Conservation (phyloP, 2,113 vertebrate species). For the Nothoprocta perdicaria region DNA sequence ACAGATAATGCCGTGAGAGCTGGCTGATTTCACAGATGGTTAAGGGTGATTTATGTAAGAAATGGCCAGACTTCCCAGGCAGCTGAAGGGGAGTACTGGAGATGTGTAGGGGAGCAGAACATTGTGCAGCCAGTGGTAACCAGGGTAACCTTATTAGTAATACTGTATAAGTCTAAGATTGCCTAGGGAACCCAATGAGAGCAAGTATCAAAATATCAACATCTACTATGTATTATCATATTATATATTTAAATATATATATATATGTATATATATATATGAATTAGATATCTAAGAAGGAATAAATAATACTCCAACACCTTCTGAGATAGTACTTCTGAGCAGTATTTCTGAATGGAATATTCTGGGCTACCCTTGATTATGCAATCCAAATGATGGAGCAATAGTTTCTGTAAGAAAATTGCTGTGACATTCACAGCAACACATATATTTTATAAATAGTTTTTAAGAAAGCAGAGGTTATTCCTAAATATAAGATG, state of each 20-base stretch:
- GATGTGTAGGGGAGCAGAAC: not conserved
- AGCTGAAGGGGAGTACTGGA: not conserved
- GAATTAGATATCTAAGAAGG: not conserved
- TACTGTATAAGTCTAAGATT: not conserved
- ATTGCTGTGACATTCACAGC: not conserved
- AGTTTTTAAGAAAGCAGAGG: not conserved
- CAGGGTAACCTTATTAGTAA: not conserved
- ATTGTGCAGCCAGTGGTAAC: not conserved
- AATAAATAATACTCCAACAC: not conserved
- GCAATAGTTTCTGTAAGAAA: not conserved
- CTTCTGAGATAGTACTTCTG: not conserved
- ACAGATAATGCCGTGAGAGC: not conserved
- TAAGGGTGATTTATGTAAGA: not conserved
- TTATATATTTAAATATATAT: not conserved
- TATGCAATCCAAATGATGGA: not conserved
- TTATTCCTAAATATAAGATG: not conserved
- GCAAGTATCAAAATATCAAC: not conserved
- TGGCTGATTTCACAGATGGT: not conserved
- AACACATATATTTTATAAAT: not conserved
- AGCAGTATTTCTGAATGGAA: not conserved
- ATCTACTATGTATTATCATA: not conserved
- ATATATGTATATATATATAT: not conserved
- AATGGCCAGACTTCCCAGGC: not conserved
- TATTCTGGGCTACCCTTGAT: not conserved
- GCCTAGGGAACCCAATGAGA: not conserved